Evolutionary conservation across 2,888 invertebrate species (phyloP), one percentile per base, ranked within the genome.

Genomic region (Erynnis tages): DNA sequence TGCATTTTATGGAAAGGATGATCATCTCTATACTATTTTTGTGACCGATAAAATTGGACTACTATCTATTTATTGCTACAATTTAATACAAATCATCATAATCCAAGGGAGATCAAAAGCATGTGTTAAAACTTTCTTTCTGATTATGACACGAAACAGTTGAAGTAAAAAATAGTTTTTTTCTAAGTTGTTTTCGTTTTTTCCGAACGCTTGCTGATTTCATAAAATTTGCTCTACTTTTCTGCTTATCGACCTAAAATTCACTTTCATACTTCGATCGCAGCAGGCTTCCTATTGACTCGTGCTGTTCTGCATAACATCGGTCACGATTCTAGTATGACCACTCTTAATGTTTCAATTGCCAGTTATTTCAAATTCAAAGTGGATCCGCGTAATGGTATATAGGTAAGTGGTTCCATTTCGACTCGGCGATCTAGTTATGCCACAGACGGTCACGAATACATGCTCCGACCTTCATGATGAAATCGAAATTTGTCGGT

Each of bases 301-400:
- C 63, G 67, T 63, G 59, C 65, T 66, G 63, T 73, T 87, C 87
- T 83, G 83, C 87, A 86, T 84, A 84, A 83, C 65, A 56, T 56
- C 64, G 59, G 73, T 83, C 86, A 86, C 88, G 87, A 86, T 62
- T 68, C 60, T 53, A 53, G 62, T 70, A 70, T 72, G 65, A 65
- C 63, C 61, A 67, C 66, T 68, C 69, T 73, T 71, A 81, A 80
- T 74, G 74, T 68, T 75, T 75, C 80, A 73, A 80, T 82, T 77
- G 76, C 57, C 65, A 61, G 67, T 76, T 66, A 70, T 76, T 81
- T 72, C 71, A 65, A 73, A 73, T 73, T 70, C 67, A 71, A 72
- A 72, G 63, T 62, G 63, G 65, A 64, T 67, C 43, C 56, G 66
- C 68, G 71, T 74, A 78, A 76, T 77, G 71, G 69, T 69, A 69